These are phyloP conservation scores for Anseranas semipalmata DNA, from an alignment of 2,113 vertebrate species.

Conservation along the genomic window DNA sequence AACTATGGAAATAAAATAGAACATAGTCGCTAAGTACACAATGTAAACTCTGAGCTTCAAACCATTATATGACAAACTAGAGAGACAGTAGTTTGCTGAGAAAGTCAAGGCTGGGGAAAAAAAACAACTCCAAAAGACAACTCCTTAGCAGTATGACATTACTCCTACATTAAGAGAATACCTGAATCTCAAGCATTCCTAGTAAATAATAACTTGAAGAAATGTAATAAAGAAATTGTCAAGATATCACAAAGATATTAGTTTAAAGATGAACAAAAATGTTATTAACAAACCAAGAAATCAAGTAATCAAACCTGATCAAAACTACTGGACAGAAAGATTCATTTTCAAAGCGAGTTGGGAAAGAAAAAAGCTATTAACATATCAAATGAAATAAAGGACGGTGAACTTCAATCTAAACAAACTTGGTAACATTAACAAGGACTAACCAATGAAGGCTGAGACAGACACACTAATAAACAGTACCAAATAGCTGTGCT, in stretches of 20 bases:
- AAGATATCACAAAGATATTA: background rate
- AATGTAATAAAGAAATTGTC: background rate
- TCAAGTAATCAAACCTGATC: background rate
- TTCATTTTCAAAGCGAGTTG: background rate
- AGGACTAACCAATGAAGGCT: background rate
- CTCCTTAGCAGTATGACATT: background rate
- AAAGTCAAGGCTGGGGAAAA: background rate
- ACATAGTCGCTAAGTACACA: background rate
- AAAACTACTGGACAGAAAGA: background rate
- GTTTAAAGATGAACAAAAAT: background rate
- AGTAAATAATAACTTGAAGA: background rate
- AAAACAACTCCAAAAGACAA: background rate
- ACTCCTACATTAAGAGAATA: background rate
- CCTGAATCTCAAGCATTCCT: background rate
- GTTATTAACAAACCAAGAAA: background rate
- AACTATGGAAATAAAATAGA: background rate
- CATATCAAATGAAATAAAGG: background rate
- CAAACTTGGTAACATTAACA: background rate
- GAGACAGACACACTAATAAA: background rate
- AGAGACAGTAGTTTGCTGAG: background rate
- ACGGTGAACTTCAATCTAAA: background rate
- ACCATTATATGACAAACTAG: background rate
- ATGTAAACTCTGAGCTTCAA: background rate
- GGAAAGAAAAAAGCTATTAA: background rate
- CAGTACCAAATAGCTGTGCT: constrained; percentile 1